Evolutionary conservation across 2,888 invertebrate species (phyloP).

Genomic region (Drosophila phalerata): DNA sequence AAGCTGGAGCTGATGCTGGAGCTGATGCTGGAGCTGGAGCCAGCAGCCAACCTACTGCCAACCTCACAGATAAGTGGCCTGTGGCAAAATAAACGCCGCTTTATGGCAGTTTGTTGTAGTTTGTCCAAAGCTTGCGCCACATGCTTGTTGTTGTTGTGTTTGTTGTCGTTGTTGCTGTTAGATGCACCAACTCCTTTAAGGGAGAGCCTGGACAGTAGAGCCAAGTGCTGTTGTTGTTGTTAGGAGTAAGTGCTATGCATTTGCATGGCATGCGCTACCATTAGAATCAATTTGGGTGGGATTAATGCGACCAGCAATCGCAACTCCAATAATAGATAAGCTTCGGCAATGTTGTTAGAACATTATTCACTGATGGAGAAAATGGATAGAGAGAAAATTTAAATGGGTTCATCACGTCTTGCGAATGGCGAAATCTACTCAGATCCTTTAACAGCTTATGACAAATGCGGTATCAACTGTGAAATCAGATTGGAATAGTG

Average conservation of each 20-base stretch:
- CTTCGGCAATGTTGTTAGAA: conserved; percentile 20
- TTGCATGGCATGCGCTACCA: conserved; percentile 79
- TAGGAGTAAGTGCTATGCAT: conserved; percentile 70
- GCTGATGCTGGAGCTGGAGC: conserved; percentile 29
- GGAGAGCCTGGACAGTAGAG: conserved; percentile 51
- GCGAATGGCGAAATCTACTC: conserved; percentile 25
- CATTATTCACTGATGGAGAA: conserved; percentile 22
- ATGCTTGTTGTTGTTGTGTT: conserved; percentile 40
- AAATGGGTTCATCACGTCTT: conserved; percentile 40
- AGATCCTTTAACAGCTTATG: conserved; percentile 17
- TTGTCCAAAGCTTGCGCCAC: conserved; percentile 74
- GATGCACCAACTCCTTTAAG: conserved; percentile 56
- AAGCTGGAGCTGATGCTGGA: conserved; percentile 23
- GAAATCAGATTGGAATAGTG: conserved; percentile 34
- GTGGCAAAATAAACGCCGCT: conserved; percentile 81
- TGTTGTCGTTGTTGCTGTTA: conserved; percentile 29
- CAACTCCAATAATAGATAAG: conserved; percentile 48
- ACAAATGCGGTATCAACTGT: conserved; percentile 24
- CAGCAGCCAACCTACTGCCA: conserved; percentile 66
- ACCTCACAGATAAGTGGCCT: conserved; percentile 79
- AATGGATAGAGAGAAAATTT: conserved; percentile 15
- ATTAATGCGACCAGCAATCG: conserved; percentile 65
- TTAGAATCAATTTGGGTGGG: conserved; percentile 76
- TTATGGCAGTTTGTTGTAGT: conserved; percentile 78
- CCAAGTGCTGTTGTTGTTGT: conserved; percentile 67